These are phyloP conservation scores for Muscina levida DNA, from an alignment of 2,888 invertebrate species.

Conservation along the genomic window DNA sequence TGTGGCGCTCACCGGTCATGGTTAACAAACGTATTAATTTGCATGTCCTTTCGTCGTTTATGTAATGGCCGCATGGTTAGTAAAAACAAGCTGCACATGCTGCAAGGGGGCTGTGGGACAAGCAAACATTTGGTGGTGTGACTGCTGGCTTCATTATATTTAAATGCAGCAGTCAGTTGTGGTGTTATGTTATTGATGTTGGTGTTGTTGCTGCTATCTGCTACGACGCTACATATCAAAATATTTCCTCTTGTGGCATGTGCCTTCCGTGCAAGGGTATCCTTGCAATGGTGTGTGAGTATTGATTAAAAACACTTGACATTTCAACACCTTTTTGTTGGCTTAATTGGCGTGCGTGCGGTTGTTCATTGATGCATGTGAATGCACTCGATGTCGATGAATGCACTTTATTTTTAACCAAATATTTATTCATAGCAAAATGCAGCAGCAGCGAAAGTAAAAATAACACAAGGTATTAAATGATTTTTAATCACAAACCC, in stretches of 20 bases:
- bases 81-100: slow-evolving; percentile 28
- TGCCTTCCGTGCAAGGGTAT: slow-evolving; percentile 8
- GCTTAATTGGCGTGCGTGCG: slow-evolving; percentile 53
- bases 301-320: slow-evolving; percentile 68
- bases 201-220: not conserved
- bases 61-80: too few relatives aligned
- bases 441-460: not conserved
- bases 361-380: not conserved
- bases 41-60: slow-evolving; percentile 36
- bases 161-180: not conserved
- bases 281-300: slow-evolving; percentile 46
- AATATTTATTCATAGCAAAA: slow-evolving; percentile 27
- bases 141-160: slow-evolving; percentile 4
- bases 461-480: not conserved
- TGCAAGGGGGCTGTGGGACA: not conserved
- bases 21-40: slow-evolving; percentile 53
- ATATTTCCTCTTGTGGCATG: not conserved
- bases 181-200: not conserved
- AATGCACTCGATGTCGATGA: not conserved
- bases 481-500: slow-evolving; percentile 11
- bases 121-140: not conserved
- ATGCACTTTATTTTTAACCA: slow-evolving; percentile 11
- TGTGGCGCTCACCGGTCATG: slow-evolving; percentile 18
- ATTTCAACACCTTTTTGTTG: slow-evolving; percentile 67
- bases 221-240: slow-evolving; percentile 11